Evolutionary conservation across 2,888 invertebrate species (phyloP).

Genomic region (Adela reaumurella): DNA sequence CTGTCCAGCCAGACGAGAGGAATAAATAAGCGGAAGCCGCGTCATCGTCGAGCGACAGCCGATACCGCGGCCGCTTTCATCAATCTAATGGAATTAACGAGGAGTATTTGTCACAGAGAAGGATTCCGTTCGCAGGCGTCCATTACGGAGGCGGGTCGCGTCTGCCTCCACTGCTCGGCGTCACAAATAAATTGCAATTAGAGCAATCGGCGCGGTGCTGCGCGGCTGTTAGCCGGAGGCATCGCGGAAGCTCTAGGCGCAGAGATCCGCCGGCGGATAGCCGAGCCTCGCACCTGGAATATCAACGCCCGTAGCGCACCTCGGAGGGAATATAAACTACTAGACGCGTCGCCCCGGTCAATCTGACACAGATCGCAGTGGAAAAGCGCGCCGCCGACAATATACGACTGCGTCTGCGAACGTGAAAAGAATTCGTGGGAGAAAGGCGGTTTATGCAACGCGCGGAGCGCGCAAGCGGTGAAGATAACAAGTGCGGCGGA

Average conservation of each 20-base stretch:
- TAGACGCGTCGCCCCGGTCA: not conserved
- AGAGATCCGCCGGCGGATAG: constrained; percentile 23
- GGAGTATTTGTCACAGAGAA: not conserved
- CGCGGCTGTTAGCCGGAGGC: constrained; percentile 2
- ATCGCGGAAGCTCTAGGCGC: constrained; percentile 39
- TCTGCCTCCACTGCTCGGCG: constrained; percentile 17
- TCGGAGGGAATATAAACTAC: not conserved
- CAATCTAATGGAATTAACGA: constrained; percentile 22
- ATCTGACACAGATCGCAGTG: not conserved
- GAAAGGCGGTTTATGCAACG: too few relatives aligned
- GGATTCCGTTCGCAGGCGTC: constrained; percentile 5
- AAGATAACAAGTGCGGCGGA: too few relatives aligned
- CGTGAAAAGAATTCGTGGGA: too few relatives aligned
- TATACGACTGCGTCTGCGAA: too few relatives aligned
- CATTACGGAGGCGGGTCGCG: constrained; percentile 29
- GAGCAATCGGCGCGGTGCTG: constrained; percentile 32
- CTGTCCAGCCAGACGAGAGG: constrained; percentile 33
- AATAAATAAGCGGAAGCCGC: constrained; percentile 14
- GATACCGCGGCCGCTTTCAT: constrained; percentile 17
- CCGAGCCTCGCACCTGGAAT: constrained; percentile 30
- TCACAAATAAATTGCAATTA: constrained; percentile 45
- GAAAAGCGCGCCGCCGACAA: not conserved
- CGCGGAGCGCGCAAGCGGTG: too few relatives aligned
- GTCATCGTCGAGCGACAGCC: constrained; percentile 13
- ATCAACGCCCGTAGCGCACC: constrained; percentile 17